These are phyloP conservation scores for Pitta sordida DNA, from an alignment of 2,113 vertebrate species.

Conservation along the genomic window DNA sequence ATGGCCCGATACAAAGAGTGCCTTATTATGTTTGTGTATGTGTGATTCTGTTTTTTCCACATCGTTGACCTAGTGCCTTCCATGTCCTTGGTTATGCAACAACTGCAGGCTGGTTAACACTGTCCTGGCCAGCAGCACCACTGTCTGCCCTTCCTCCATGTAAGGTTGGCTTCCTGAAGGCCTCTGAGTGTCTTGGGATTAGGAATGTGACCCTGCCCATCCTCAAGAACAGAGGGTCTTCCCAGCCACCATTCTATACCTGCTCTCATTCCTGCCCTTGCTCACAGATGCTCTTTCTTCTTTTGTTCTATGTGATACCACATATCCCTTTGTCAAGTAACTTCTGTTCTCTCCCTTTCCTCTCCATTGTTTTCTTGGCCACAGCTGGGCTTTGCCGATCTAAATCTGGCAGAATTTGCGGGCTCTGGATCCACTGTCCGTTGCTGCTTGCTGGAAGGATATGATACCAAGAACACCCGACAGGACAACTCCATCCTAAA, in stretches of 20 bases:
- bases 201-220: background rate
- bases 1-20: slow-evolving; percentile 60
- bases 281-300: background rate
- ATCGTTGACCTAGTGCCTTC: slow-evolving; percentile 52
- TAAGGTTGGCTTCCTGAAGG: background rate
- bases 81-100: slow-evolving; percentile 71
- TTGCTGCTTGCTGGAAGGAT: slow-evolving; percentile 96
- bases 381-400: slow-evolving; percentile 95
- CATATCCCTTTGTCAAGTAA: background rate
- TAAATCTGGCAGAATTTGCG: slow-evolving; percentile 97
- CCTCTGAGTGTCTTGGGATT: background rate
- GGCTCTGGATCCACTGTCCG: slow-evolving; percentile 94
- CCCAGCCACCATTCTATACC: background rate
- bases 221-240: background rate
- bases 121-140: background rate
- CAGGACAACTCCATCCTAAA: slow-evolving; percentile 99
- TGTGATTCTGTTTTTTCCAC: slow-evolving; percentile 69
- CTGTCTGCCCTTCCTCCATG: background rate
- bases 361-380: slow-evolving; percentile 2
- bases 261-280: background rate
- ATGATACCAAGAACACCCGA: slow-evolving; percentile 96
- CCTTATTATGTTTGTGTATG: slow-evolving; percentile 71
- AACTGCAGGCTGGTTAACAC: slow-evolving; percentile 36
- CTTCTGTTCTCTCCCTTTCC: background rate
- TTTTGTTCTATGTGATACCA: background rate